These are phyloP conservation scores for Tyrophagus putrescentiae DNA, from an alignment of 1,140 invertebrate species.

Conservation along the genomic window DNA sequence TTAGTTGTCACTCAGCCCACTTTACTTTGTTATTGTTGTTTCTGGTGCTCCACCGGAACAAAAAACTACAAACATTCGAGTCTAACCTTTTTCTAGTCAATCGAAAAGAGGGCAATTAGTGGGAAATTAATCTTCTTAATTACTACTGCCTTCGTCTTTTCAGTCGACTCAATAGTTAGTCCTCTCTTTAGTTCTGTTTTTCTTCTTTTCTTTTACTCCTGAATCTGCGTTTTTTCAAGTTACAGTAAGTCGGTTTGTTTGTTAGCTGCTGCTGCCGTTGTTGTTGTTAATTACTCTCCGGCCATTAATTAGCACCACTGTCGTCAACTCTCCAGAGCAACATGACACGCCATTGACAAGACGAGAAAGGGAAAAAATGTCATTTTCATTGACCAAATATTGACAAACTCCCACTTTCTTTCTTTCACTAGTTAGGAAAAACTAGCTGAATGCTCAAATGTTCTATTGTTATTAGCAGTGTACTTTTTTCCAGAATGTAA, in stretches of 20 bases:
- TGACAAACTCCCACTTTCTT: background rate
- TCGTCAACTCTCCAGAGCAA: background rate
- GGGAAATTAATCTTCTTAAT: conserved; percentile 9
- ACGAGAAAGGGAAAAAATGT: no score
- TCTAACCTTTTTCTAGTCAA: no score
- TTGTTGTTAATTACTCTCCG: background rate
- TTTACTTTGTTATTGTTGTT: background rate
- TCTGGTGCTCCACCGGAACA: background rate
- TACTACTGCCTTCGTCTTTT: no score
- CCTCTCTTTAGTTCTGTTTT: background rate
- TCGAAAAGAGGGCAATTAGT: conserved; percentile 5
- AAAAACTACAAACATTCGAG: background rate
- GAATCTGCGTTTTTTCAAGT: background rate
- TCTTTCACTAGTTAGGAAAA: background rate
- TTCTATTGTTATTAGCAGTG: background rate
- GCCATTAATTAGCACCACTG: background rate
- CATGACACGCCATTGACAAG: background rate
- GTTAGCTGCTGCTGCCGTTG: no score
- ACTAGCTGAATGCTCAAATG: background rate
- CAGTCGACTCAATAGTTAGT: no score
- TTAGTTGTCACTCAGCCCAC: background rate
- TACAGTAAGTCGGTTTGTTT: background rate
- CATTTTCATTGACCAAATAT: conserved; percentile 8
- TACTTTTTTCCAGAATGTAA: background rate
- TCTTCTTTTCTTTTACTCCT: background rate